Evolutionary conservation across 1,140 invertebrate genomes (phyloP).

Genomic region (Dendroctonus ponderosae): DNA sequence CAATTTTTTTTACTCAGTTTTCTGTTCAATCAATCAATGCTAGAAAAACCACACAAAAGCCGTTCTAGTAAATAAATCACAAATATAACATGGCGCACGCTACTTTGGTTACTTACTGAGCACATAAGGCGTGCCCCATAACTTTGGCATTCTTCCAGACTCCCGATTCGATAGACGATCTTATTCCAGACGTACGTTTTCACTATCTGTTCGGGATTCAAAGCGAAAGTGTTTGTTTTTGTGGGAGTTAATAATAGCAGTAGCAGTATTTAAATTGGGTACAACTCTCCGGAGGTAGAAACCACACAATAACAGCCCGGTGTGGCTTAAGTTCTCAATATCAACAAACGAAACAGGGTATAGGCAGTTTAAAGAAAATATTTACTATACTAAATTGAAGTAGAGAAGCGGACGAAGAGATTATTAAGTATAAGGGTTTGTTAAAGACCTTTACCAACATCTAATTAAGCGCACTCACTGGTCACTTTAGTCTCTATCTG

Average conservation of each 20-base stretch:
- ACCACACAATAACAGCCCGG: too few relatives aligned
- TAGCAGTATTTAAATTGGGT: constrained; percentile 1
- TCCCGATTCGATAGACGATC: constrained; percentile 3
- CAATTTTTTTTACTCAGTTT: background rate
- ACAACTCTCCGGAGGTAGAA: too few relatives aligned
- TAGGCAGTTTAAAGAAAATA: too few relatives aligned
- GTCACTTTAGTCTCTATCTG: too few relatives aligned
- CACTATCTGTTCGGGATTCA: constrained; percentile 3
- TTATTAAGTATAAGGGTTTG: too few relatives aligned
- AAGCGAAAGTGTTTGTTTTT: constrained; percentile 11
- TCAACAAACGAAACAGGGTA: too few relatives aligned
- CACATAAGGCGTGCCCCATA: constrained; percentile 8
- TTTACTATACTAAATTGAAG: too few relatives aligned
- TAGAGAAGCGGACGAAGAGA: too few relatives aligned
- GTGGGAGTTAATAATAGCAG: constrained; percentile 18
- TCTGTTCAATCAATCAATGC: background rate
- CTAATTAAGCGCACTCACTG: too few relatives aligned
- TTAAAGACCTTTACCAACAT: too few relatives aligned
- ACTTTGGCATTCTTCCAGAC: constrained; percentile 23
- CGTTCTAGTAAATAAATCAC: constrained; percentile 8
- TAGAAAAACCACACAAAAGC: constrained; percentile 5
- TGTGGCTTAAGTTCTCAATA: too few relatives aligned
- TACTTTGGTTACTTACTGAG: constrained; percentile 13
- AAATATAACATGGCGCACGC: constrained; percentile 25
- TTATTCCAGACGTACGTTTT: constrained; percentile 13